Conservation (phyloP, 2,888 invertebrate species). For the Drosophila borborema region DNA sequence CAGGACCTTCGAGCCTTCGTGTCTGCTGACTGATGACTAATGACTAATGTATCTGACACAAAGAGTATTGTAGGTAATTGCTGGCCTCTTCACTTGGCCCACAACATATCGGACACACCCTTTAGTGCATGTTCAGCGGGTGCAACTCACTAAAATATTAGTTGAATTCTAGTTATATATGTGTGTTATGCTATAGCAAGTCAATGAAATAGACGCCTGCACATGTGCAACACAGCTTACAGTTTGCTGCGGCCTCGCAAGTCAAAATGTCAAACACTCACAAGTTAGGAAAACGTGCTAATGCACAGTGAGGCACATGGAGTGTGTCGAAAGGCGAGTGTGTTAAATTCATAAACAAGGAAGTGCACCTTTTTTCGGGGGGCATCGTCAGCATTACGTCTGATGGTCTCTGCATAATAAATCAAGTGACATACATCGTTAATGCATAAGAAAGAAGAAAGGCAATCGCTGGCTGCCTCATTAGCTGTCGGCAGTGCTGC, state of each 20-base stretch:
- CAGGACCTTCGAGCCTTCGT: conserved; percentile 4
- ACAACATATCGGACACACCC: not conserved
- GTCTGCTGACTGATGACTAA: conserved; percentile 12
- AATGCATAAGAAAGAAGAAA: conserved; percentile 46
- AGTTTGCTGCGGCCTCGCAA: conserved; percentile 30
- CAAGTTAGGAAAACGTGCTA: conserved; percentile 23
- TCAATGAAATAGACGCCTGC: conserved; percentile 6
- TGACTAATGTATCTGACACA: conserved; percentile 4
- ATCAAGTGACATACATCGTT: conserved; percentile 70
- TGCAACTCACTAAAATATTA: conserved; percentile 9
- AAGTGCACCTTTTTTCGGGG: conserved; percentile 30
- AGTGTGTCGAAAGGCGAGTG: not conserved
- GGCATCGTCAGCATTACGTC: conserved; percentile 40
- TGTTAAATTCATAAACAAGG: conserved; percentile 8
- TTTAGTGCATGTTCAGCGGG: not conserved
- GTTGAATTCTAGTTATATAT: not conserved
- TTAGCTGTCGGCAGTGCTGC: conserved; percentile 43
- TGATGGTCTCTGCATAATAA: conserved; percentile 68
- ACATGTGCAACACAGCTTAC: conserved; percentile 27
- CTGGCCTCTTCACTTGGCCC: not conserved
- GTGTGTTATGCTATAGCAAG: not conserved
- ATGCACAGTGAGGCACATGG: conserved; percentile 3
- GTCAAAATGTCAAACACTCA: conserved; percentile 20
- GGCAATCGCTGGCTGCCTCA: conserved; percentile 49
- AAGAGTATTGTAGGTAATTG: not conserved